Evolutionary conservation across 2,888 invertebrate genomes (phyloP), one percentile per base, ranked within the genome.

Genomic region (Lypha dubia): DNA sequence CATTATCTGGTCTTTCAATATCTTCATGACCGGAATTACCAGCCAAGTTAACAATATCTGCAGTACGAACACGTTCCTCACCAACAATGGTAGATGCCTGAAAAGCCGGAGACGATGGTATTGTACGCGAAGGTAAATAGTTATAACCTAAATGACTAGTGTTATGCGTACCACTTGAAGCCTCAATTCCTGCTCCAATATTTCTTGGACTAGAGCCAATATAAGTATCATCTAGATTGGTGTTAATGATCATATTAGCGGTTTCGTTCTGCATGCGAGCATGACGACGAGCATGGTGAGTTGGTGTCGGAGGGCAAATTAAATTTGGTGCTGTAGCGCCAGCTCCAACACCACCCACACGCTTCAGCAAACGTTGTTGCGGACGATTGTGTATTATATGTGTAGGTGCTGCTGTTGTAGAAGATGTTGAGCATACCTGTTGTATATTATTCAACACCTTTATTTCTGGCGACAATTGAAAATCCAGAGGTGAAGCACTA

Each of bases 281-380:
- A 87, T 95, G 93, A 62, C 95, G 94, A 53, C 96, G 93, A 0
- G 96, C 96, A 89, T 96, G 97, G 91, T 97, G 97, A 0, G 97
- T 97, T 0, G 97, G 97, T 0, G 97, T 97, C 0, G 97, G 97
- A 3, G 97, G 97, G 89, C 97, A 97, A 86, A 96, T 95, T 0
- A 95, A 94, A 53, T 93, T 92, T 0, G 94, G 93, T 3, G 85
- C 80, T 46, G 53, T n/a, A 28, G 67, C 38, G 41, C 71, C 80
- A 58, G 68, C 73, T n/a, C 73, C 87, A 24, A 89, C 90, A 17
- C 90, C 91, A 4, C 89, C 91, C 68, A 95, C 94, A 65, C 95
- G 92, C 6, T 94, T 93, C 24, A 95, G 88, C 1, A 94, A 93
- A 83, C 95, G 93, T 3, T 95, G 95, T 87, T 95, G 95, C 22